Evolutionary conservation across 2,797 vertebrate genomes (phyloP), one percentile per base, ranked within the genome.

Genomic region (Coluber constrictor): DNA sequence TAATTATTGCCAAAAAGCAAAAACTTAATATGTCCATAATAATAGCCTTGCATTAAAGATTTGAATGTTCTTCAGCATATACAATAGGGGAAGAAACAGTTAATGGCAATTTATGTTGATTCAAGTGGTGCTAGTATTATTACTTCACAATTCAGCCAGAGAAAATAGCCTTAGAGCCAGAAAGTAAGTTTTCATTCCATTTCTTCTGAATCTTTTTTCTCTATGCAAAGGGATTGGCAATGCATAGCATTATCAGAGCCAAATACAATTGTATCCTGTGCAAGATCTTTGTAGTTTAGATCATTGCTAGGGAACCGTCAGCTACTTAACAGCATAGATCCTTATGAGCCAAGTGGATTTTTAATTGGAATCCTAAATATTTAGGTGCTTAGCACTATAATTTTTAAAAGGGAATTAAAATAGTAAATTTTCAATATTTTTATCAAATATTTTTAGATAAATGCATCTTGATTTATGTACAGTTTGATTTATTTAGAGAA

Each of bases 71-170:
- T 91, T 61, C 8, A 7, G 56, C 25, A 43, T 32, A 57, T 61
- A 12, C 29, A 91, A 55, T 63, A 32, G 13, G 47, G 47, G 43
- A 91, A 61, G 55, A 93, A 89, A 91, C 63, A 87, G 87, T 91
- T 93, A 91, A 93, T 59, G 47, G 57, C 90, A 43, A 23, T 89
- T 63, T 83, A 56, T 91, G 93, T 93, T 93, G 93, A 93, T 54
- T 93, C 90, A 93, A 91, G 70, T 93, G 93, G 87, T 89, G 32
- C 90, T 83, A 89, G 66, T 63, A 86, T 90, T 89, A 93, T 91
- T 91, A 83, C 92, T 91, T 20, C 47, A 37, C 18, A 13, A 86
- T 89, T 93, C 56, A 93, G 59, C 56, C 93, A 92, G 92, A 91
- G 60, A 92, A 90, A 92, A 57, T 29, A 92, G 16, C 23, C 37